Evolutionary conservation across 2,888 invertebrate genomes (phyloP).

Genomic region (Brachypterus glaber): DNA sequence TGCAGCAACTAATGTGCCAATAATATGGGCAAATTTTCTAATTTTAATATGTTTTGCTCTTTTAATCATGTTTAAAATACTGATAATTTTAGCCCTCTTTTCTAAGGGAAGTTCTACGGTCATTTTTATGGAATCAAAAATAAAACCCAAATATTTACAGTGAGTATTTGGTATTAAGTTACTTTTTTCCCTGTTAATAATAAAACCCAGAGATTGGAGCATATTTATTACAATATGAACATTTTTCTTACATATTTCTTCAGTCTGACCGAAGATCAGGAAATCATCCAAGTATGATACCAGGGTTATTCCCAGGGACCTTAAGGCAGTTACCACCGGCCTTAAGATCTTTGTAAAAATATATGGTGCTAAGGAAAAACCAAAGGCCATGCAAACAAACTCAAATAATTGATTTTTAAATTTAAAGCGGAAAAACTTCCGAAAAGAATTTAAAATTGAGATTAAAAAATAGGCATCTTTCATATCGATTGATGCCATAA

Average conservation of each 20-base stretch:
- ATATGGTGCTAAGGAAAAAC: constrained; percentile 22
- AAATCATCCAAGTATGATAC: constrained; percentile 20
- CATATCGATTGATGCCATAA: constrained; percentile 11
- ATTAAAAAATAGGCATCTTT: no score
- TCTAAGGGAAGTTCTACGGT: constrained; percentile 5
- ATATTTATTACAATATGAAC: constrained; percentile 4
- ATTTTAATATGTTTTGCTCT: no score
- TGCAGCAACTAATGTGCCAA: background rate
- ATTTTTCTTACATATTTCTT: constrained; percentile 9
- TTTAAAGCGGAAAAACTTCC: constrained; percentile 22
- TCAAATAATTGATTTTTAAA: constrained; percentile 20
- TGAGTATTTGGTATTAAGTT: constrained; percentile 9
- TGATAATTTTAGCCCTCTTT: no score
- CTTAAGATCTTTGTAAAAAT: constrained; percentile 27
- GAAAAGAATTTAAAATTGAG: no score
- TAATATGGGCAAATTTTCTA: no score
- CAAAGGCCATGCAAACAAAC: constrained; percentile 25
- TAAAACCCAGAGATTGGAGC: constrained; percentile 16
- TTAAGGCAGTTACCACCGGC: constrained; percentile 16
- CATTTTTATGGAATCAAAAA: constrained; percentile 13
- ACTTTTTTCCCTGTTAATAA: constrained; percentile 18
- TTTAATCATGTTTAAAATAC: no score
- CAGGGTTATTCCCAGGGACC: constrained; percentile 16
- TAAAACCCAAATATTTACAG: constrained; percentile 18
- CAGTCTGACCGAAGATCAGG: constrained; percentile 12